Base-by-base conservation (phyloP, 2,113 vertebrate genomes). In the Delphinus delphis region DNA sequence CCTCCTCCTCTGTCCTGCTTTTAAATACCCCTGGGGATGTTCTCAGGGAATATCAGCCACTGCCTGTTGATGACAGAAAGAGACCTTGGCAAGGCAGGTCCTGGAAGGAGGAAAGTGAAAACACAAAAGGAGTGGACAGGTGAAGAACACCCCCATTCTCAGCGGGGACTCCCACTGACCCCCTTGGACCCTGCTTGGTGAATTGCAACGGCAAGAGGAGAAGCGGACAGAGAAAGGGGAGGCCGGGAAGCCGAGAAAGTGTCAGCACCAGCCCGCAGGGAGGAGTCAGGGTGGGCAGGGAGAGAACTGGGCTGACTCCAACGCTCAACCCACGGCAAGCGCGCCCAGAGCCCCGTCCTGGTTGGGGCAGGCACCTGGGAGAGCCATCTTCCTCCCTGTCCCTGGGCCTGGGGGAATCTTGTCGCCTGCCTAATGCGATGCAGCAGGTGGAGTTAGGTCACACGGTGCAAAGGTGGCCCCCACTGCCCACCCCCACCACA, bases 391-490 rank as follows among this genome's bases (percentile, higher is more conserved):
- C 71, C n/a, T 94, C 5, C 44, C 55, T 26, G 11, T 8, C 33
- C 36, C 44, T 1, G 26, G 74, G n/a, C 47, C 83, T 84, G 58
- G 38, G 80, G 67, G 60, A 38, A 1, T 0, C 38, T 10, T 3
- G 6, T 68, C 31, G 5, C 55, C 80, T 58, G 70, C 85, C 62
- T 71, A 76, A 41, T 38, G 50, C 6, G 28, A 67, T 1, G 2
- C 38, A 80, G 80, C 95, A 79, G 58, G 63, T 68, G 63, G 90
- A 90, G 92, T 28, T 8, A 33, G 73, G 77, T 60, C 80, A 36
- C 50, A n/a, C n/a, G 18, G 26, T 25, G 17, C 74, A 79, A 58
- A 92, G 55, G 63, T 58, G 41, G 25, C 53, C 76, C 6, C 8
- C 83, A 58, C 53, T 71, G 4, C 8, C 53, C 7, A 41, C 25